Percentiles rank a stretch among this genome's conserved stretches.
Conservation (phyloP, 2,797 vertebrate species). For the Sitta carolinensis region DNA sequence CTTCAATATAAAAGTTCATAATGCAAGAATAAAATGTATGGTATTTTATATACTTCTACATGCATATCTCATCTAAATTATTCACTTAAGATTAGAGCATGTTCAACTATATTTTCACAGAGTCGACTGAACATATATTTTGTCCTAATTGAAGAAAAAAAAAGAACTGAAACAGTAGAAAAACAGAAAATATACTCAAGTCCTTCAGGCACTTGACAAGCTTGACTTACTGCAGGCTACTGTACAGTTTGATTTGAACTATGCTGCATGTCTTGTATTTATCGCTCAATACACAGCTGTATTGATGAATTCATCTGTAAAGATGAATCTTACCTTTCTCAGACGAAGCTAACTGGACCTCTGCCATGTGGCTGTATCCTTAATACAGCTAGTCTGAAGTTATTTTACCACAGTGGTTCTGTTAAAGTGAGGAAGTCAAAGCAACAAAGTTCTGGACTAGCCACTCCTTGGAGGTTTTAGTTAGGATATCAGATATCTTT, state of each 20-base stretch:
- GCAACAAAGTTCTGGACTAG: neutral
- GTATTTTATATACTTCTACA: neutral
- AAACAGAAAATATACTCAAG: neutral
- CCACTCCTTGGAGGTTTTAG: neutral
- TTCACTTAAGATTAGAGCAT: slow-evolving; percentile 33
- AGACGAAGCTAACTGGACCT: slow-evolving; percentile 4
- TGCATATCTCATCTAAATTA: neutral
- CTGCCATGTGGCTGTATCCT: slow-evolving; percentile 22
- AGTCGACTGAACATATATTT: neutral
- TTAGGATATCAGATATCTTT: neutral
- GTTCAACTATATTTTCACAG: neutral
- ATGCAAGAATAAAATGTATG: neutral
- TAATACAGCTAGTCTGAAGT: slow-evolving; percentile 10
- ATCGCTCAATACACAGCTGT: neutral
- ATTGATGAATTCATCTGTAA: too few relatives aligned
- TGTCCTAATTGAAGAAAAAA: neutral
- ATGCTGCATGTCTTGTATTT: neutral
- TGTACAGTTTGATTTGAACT: neutral
- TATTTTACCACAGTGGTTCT: neutral
- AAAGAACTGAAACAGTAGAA: neutral
- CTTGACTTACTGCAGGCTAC: neutral
- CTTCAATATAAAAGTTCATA: neutral
- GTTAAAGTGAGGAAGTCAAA: neutral
- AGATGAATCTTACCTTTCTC: neutral
- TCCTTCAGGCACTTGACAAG: neutral